Evolutionary conservation across 2,888 invertebrate genomes (phyloP), one percentile per base, ranked within the genome.

Genomic region (Thelaira solivaga): DNA sequence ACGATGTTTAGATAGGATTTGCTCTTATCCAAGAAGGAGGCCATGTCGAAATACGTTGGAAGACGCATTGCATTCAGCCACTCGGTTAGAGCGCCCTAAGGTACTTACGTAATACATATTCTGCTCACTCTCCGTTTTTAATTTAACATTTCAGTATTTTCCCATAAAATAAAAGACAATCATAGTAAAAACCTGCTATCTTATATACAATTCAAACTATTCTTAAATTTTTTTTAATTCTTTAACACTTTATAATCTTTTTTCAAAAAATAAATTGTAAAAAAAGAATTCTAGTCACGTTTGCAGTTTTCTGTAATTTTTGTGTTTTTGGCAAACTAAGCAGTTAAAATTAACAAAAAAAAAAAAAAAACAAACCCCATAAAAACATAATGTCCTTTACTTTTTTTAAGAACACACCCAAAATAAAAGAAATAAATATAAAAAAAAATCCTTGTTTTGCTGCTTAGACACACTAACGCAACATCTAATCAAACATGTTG

Each of bases 261-360:
- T n/a, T 10, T 1, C n/a, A n/a, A n/a, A n/a, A n/a, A n/a, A 24
- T 2, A 34, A 5, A 13, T 20, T 47, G 16, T 20, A 1, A n/a
- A 55, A 24, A 24, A 24, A n/a, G n/a, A n/a, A 75, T 62, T 68
- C 68, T 41, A 7, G 55, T 72, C 76, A 76, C 76, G 72, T 76
- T 67, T 65, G 2, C 34, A 18, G 18, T n/a, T 67, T 67, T 26
- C 18, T 22, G 5, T 22, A 20, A 1, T 55, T 18, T 39, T 10
- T 22, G 13, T 13, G 20, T 43, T 11, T 57, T 47, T 53, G 22
- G 11, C 39, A 57, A 36, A 16, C 20, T 29, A 39, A 11, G 24
- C 47, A 57, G 18, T 11, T n/a, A 29, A 47, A 64, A 41, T 10
- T n/a, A 47, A 39, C 34, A 34, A 34, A 0, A 4, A 39, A 11